Evolutionary conservation across 1,140 invertebrate genomes (phyloP).

Genomic region (Dinoponera quadriceps): DNA sequence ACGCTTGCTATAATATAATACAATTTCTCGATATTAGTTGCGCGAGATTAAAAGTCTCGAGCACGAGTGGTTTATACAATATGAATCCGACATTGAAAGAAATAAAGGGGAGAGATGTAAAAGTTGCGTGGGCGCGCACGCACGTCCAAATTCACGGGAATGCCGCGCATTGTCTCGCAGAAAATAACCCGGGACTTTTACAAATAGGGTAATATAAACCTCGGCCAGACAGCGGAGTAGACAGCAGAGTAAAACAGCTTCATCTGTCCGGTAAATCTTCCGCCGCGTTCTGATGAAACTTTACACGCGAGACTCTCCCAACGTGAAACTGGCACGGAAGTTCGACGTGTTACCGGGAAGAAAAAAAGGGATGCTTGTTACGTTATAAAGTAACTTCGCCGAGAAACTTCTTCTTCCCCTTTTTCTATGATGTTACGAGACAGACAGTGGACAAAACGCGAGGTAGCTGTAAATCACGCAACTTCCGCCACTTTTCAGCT

Average conservation of each 20-base stretch:
- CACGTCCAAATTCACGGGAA: not conserved
- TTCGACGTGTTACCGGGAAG: slow-evolving; percentile 4
- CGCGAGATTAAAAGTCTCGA: not conserved
- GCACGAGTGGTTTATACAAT: no score
- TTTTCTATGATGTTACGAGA: not conserved
- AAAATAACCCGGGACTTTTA: not conserved
- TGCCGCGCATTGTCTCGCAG: not conserved
- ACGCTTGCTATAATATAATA: no score
- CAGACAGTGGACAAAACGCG: not conserved
- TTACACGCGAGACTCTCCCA: slow-evolving; percentile 2
- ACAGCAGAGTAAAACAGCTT: not conserved
- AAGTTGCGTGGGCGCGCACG: no score
- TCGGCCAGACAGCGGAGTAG: not conserved
- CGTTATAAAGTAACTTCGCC: slow-evolving; percentile 11
- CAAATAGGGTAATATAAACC: not conserved
- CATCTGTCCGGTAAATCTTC: not conserved
- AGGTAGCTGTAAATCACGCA: not conserved
- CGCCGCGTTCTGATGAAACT: not conserved
- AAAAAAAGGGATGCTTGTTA: slow-evolving; percentile 9
- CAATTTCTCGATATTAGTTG: not conserved
- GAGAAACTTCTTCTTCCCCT: not conserved
- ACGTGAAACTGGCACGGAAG: slow-evolving; percentile 10
- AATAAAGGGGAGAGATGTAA: not conserved
- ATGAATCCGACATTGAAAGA: not conserved
- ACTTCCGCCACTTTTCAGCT: not conserved